These are phyloP conservation scores for Allacma fusca DNA, from an alignment of 2,888 invertebrate species.

Conservation along the genomic window DNA sequence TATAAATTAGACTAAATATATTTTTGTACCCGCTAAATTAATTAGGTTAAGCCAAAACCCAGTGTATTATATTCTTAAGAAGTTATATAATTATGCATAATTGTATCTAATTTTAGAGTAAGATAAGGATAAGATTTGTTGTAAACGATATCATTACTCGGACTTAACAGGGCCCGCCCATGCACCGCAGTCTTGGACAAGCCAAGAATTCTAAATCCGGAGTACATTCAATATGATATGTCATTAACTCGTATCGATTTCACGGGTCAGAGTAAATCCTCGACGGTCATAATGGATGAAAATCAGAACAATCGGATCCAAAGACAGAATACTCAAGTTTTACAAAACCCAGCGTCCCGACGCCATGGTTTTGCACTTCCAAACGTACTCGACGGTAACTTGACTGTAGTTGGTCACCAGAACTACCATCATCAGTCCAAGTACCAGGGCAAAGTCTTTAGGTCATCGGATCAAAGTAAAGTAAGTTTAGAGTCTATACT, in stretches of 20 bases:
- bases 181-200: conserved; percentile 57
- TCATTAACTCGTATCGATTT: conserved; percentile 59
- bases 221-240: conserved; percentile 61
- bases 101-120: too few species aligned
- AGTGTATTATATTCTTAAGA: too few species aligned
- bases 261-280: conserved; percentile 21
- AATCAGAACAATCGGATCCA: conserved; percentile 20
- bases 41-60: too few species aligned
- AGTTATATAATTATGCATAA: too few species aligned
- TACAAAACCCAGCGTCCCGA: not conserved
- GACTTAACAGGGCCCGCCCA: conserved; percentile 44
- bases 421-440: not conserved
- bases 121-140: too few species aligned
- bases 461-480: conserved; percentile 5
- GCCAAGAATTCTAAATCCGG: conserved; percentile 59
- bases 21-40: too few species aligned
- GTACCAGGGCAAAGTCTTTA: not conserved
- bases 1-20: too few species aligned
- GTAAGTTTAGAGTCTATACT: not conserved
- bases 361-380: conserved; percentile 25
- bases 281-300: conserved; percentile 16
- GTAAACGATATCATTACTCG: too few species aligned
- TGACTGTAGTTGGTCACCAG: not conserved
- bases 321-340: conserved; percentile 35
- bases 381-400: conserved; percentile 6